Conservation (phyloP, 2,113 vertebrate species). For the human (Homo sapiens) region GRCh38 chr11:76238501-76239000, state of each 20-base stretch:
- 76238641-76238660: not conserved
- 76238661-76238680: not conserved
- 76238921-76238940: not conserved
- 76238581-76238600: not conserved
- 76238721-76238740: not conserved
- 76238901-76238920: not conserved
- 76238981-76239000: not conserved
- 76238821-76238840: not conserved
- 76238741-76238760: slow-evolving; percentile 18
- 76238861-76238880: not conserved
- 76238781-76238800: not conserved
- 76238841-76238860: not conserved
- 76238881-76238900: not conserved
- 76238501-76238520: not conserved
- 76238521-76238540: not conserved
- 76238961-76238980: not conserved
- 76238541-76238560: not conserved
- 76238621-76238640: not conserved
- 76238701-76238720: not conserved
- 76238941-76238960: not conserved
- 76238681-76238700: not conserved
- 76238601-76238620: not conserved
- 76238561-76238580: not conserved
- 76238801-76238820: not conserved
- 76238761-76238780: slow-evolving; percentile 43